phyloP scores from a whole-genome alignment of 2,888 invertebrate species.

The Psylliodes chrysocephalus region DNA sequence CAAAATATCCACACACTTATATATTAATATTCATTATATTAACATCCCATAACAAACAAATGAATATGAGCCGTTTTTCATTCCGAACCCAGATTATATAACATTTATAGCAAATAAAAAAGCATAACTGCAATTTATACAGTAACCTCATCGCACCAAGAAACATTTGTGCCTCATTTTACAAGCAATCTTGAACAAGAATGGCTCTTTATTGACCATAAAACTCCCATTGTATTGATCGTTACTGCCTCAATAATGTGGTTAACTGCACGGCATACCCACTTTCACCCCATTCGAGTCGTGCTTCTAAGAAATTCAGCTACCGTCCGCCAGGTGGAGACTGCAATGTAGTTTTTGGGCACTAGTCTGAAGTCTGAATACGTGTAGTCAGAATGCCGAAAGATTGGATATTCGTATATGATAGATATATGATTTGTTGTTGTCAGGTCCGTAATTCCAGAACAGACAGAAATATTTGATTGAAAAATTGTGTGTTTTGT shows the following conservation, averaged over 20 bases:
- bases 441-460: too few relatives aligned
- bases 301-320: conserved; percentile 33
- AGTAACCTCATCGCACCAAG: conserved; percentile 58
- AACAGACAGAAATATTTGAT: too few relatives aligned
- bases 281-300: conserved; percentile 25
- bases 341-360: conserved; percentile 11
- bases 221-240: conserved; percentile 66
- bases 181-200: conserved; percentile 60
- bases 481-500: too few relatives aligned
- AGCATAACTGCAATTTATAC: conserved; percentile 55
- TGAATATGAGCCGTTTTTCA: conserved; percentile 15
- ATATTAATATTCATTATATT: neutral
- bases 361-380: neutral
- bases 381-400: too few relatives aligned
- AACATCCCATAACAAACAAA: conserved; percentile 14
- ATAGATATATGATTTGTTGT: too few relatives aligned
- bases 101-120: conserved; percentile 53
- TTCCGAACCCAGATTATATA: conserved; percentile 32
- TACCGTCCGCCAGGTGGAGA: conserved; percentile 39
- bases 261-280: conserved; percentile 41
- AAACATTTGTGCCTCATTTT: conserved; percentile 62
- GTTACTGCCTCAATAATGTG: conserved; percentile 55
- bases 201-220: conserved; percentile 64
- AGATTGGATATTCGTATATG: too few relatives aligned
- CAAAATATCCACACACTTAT: neutral